Evolutionary conservation across 2,888 invertebrate genomes (phyloP).

Genomic region (Pyralis farinalis): DNA sequence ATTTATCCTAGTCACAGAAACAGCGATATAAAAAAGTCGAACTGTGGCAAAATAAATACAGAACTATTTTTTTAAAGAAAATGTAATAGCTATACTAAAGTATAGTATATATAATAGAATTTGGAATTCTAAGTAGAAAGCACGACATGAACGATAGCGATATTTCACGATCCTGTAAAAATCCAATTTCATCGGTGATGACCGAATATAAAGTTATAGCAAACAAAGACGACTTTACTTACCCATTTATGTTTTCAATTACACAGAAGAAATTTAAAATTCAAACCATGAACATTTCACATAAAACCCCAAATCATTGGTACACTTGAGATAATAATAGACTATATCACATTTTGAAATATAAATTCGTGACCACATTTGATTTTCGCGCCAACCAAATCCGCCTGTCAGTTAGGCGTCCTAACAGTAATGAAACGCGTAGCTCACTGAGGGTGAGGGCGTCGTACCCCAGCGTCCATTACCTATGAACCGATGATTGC

Average conservation of each 20-base stretch:
- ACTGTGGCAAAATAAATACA: no score
- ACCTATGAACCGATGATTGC: constrained; percentile 23
- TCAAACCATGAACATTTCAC: not conserved
- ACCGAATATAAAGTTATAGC: no score
- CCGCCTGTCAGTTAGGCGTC: constrained; percentile 37
- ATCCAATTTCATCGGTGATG: no score
- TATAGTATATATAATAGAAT: no score
- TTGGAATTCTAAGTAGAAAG: no score
- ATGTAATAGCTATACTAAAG: no score
- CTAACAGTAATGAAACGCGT: constrained; percentile 46
- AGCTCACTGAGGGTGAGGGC: constrained; percentile 51
- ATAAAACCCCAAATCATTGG: not conserved
- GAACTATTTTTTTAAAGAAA: no score
- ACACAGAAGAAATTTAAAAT: not conserved
- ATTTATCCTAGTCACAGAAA: no score
- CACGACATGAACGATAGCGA: no score
- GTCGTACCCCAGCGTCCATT: constrained; percentile 23
- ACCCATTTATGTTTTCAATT: not conserved
- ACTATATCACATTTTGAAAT: constrained; percentile 11
- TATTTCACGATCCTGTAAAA: no score
- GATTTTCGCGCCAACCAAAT: constrained; percentile 34
- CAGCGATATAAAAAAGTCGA: no score
- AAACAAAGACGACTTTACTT: no score
- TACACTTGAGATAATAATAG: not conserved
- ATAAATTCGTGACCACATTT: constrained; percentile 21